phyloP scores from a whole-genome alignment of 1,140 invertebrate genomes.

The Caenorhabditis briggsae region DNA sequence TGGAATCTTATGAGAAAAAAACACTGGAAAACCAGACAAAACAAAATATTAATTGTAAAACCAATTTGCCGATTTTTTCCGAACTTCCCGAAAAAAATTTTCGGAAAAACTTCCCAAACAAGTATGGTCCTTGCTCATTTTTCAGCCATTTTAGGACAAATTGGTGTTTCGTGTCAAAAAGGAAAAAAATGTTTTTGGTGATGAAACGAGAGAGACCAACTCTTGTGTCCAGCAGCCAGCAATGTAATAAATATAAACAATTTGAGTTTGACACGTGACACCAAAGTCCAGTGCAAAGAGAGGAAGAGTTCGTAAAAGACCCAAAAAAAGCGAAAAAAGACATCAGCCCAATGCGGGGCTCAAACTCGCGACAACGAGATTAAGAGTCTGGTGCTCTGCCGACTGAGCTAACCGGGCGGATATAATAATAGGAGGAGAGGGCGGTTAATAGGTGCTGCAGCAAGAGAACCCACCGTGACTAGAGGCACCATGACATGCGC shows the following conservation, averaged over 20 bases:
- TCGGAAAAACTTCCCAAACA: too few species aligned
- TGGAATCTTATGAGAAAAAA: too few species aligned
- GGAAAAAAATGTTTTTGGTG: background rate
- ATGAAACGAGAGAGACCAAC: background rate
- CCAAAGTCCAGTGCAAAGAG: background rate
- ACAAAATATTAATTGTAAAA: too few species aligned
- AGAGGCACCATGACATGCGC: slow-evolving; percentile 42
- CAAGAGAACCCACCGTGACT: slow-evolving; percentile 31
- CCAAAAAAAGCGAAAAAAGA: background rate
- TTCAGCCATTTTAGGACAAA: too few species aligned
- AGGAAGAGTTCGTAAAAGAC: background rate
- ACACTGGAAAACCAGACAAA: too few species aligned
- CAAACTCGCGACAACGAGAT: slow-evolving; percentile 71
- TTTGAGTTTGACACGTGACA: slow-evolving; percentile 51
- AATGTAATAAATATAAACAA: slow-evolving; percentile 48
- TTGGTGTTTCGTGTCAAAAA: background rate
- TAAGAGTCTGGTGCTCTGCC: slow-evolving; percentile 78
- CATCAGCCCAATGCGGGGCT: slow-evolving; percentile 61
- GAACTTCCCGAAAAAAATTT: too few species aligned
- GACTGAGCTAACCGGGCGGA: slow-evolving; percentile 77
- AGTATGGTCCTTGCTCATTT: too few species aligned
- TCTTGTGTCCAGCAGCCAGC: background rate
- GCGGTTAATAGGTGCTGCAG: too few species aligned
- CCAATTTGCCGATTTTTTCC: too few species aligned
- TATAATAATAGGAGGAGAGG: too few species aligned